Percentiles rank a stretch among this genome's conserved stretches.
These are phyloP conservation scores for Amblyopsis rosae DNA, from an alignment of 2,113 vertebrate genomes.

Conservation along the genomic window DNA sequence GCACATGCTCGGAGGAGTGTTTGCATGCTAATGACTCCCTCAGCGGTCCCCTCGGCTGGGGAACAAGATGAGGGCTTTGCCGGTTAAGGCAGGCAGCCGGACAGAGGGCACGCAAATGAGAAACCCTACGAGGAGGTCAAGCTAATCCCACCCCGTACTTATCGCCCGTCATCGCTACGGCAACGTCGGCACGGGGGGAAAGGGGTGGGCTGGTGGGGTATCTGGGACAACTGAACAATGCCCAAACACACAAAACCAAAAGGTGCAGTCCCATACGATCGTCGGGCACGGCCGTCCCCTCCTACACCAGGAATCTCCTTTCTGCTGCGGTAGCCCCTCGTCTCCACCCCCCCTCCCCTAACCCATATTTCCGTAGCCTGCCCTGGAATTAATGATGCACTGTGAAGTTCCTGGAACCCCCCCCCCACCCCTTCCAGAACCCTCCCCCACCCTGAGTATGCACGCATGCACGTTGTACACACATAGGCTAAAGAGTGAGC, in stretches of 20 bases:
- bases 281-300: constrained; percentile 2
- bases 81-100: background rate
- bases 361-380: constrained; percentile 9
- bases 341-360: background rate
- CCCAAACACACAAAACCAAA: background rate
- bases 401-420: constrained; percentile 33
- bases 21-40: constrained; percentile 32
- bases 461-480: constrained; percentile 11
- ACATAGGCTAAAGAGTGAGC: constrained; percentile 3
- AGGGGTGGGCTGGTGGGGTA: background rate
- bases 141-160: background rate
- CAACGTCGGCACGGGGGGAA: background rate
- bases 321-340: too few relatives aligned
- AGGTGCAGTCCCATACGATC: constrained; percentile 1
- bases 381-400: constrained; percentile 53
- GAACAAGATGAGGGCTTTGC: constrained; percentile 28
- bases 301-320: too few relatives aligned
- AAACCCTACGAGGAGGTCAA: constrained; percentile 1
- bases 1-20: constrained; percentile 29
- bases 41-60: constrained; percentile 11
- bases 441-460: background rate
- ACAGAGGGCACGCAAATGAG: constrained; percentile 13
- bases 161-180: constrained; percentile 1
- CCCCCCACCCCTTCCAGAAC: constrained; percentile 17
- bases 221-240: background rate